These are phyloP conservation scores for Pituophis catenifer DNA, from an alignment of 2,113 vertebrate species.

Conservation along the genomic window DNA sequence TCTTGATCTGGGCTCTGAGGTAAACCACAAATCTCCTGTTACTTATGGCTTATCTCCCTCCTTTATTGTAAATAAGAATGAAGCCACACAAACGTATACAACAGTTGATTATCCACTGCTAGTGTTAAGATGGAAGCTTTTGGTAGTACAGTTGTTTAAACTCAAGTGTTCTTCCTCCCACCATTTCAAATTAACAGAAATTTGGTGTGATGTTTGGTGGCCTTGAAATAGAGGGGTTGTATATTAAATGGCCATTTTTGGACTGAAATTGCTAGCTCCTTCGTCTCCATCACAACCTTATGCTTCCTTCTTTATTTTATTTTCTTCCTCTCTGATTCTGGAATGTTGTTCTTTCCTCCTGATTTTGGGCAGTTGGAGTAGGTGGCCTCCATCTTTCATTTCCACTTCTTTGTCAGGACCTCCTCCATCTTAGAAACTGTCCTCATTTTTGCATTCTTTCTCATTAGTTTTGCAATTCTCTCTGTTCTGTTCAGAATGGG, in stretches of 20 bases:
- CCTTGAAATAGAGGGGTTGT: background rate
- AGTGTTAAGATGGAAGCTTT: background rate
- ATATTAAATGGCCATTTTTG: background rate
- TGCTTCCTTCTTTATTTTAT: background rate
- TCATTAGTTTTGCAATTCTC: background rate
- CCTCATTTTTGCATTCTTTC: background rate
- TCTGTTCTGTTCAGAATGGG: background rate
- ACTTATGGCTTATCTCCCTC: background rate
- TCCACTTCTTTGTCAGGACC: background rate
- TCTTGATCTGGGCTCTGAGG: background rate
- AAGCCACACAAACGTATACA: background rate
- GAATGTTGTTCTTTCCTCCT: background rate
- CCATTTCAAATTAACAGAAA: background rate
- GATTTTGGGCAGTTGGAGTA: background rate
- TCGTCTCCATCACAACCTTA: background rate
- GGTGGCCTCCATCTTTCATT: background rate
- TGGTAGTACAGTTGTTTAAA: background rate
- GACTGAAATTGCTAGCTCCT: background rate
- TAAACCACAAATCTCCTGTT: background rate
- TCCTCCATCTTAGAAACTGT: background rate
- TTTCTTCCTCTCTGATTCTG: background rate
- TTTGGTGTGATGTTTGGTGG: background rate
- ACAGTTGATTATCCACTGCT: background rate
- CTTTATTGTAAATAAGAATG: background rate
- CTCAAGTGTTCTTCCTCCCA: background rate